Evolutionary conservation across 2,797 vertebrate species (phyloP).

Genomic region (Erethizon dorsatum): DNA sequence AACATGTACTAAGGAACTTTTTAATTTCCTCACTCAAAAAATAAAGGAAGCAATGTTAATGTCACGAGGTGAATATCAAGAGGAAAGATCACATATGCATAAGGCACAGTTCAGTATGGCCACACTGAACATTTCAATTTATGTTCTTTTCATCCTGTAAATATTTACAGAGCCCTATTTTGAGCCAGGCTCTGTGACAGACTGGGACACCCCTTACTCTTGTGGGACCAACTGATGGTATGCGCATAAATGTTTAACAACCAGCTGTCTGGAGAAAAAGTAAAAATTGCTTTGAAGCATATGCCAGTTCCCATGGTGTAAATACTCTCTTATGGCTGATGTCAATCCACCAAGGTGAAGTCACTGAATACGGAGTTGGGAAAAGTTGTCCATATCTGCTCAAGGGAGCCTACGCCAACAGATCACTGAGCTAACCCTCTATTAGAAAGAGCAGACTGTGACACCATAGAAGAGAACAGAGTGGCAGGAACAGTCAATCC

Average conservation of each 20-base stretch:
- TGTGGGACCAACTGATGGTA: background rate
- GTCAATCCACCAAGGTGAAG: background rate
- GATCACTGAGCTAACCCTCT: background rate
- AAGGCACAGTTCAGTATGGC: background rate
- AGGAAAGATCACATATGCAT: background rate
- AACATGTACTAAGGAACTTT: background rate
- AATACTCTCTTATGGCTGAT: background rate
- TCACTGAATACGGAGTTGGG: background rate
- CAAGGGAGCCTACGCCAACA: background rate
- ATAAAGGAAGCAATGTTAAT: background rate
- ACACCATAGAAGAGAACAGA: background rate
- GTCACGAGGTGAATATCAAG: background rate
- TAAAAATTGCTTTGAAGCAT: conserved; percentile 2
- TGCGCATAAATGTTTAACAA: conserved; percentile 55
- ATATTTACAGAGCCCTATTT: conserved; percentile 16
- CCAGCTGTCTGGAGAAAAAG: conserved; percentile 12
- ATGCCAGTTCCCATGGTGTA: conserved; percentile 21
- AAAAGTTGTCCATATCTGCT: background rate
- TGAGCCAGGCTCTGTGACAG: background rate
- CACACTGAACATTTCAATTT: background rate
- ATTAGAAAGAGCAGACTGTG: background rate
- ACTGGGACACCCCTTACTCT: background rate
- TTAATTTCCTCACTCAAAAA: conserved; percentile 38
- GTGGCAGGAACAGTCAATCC: background rate
- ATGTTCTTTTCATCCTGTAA: conserved; percentile 50